phyloP scores from a whole-genome alignment of 2,888 invertebrate genomes.

The Odontocolon sp. region DNA sequence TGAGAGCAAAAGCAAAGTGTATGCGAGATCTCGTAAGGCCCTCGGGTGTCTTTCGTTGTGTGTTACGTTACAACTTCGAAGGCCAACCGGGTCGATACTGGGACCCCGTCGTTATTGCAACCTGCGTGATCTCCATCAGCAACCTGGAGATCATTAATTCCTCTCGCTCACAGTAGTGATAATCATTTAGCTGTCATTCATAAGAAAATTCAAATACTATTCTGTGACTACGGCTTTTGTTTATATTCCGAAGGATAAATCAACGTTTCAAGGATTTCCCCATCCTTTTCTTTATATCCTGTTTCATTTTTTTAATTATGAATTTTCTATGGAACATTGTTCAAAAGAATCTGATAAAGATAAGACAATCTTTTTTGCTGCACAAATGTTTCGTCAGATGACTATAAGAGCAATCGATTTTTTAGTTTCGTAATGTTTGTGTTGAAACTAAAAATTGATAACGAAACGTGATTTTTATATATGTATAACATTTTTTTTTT shows the following conservation, averaged over 20 bases:
- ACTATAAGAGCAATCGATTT: too few species aligned
- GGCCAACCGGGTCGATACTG: constrained; percentile 51
- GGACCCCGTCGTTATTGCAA: constrained; percentile 41
- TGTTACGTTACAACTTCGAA: constrained; percentile 45
- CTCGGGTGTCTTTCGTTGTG: constrained; percentile 39
- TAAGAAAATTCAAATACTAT: neutral
- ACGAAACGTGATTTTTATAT: too few species aligned
- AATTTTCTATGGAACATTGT: too few species aligned
- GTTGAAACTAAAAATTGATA: too few species aligned
- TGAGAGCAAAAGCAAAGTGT: constrained; percentile 5
- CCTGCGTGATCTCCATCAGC: constrained; percentile 35
- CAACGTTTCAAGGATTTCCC: too few species aligned
- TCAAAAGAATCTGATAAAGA: too few species aligned
- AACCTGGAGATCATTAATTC: constrained; percentile 32
- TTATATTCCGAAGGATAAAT: neutral
- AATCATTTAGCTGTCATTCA: neutral
- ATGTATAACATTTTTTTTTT: too few species aligned
- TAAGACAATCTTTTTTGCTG: too few species aligned
- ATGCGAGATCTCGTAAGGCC: constrained; percentile 41
- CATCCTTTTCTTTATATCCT: too few species aligned
- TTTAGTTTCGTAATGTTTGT: too few species aligned
- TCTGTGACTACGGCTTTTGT: neutral
- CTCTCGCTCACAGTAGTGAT: neutral
- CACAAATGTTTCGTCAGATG: too few species aligned
- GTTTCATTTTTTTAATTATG: too few species aligned